Percentiles rank a stretch among this genome's conserved stretches.
These are phyloP conservation scores for Cheirogaleus major DNA, from an alignment of 2,797 vertebrate species.

Conservation along the genomic window DNA sequence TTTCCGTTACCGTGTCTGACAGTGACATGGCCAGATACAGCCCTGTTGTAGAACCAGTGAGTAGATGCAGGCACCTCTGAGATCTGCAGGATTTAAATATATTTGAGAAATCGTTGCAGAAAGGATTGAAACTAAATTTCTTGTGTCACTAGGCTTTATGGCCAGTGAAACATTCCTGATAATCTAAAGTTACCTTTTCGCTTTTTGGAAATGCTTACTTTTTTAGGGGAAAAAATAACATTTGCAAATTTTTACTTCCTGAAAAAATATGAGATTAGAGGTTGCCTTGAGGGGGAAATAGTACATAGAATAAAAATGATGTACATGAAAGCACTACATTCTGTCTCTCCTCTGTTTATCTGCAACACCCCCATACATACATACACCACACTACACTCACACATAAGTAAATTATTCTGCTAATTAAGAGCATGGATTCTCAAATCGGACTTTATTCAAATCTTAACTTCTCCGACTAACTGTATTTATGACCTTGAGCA, in stretches of 20 bases:
- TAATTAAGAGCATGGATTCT: not conserved
- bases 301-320: not conserved
- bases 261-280: not conserved
- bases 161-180: not conserved
- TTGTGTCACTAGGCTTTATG: not conserved
- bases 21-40: constrained; percentile 20
- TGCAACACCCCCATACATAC: too few species aligned
- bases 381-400: not conserved
- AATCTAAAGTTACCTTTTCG: not conserved
- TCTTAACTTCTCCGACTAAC: not conserved
- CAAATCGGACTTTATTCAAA: not conserved
- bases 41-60: constrained; percentile 27
- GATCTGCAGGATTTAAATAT: constrained; percentile 44
- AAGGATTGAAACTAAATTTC: not conserved
- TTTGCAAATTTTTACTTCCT: not conserved
- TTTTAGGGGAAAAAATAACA: not conserved
- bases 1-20: constrained; percentile 78
- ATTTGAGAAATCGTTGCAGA: not conserved
- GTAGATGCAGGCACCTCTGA: constrained; percentile 32
- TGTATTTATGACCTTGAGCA: not conserved
- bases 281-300: not conserved
- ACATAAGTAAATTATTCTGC: not conserved
- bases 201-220: not conserved
- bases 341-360: not conserved
- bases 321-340: not conserved